Conservation (phyloP, 2,797 vertebrate species). For the Gila robusta region DNA sequence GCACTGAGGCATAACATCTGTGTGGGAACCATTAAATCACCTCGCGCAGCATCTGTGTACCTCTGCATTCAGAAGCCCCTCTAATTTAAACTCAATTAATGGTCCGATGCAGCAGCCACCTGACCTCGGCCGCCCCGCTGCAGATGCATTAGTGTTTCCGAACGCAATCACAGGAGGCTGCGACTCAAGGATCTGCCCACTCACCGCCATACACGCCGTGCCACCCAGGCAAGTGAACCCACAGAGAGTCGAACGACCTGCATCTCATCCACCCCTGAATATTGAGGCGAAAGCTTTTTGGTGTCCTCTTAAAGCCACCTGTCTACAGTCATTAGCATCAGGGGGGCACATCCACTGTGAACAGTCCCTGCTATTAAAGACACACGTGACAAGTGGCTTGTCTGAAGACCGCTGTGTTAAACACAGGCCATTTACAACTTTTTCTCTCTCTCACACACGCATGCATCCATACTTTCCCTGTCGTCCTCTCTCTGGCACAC, state of each 20-base stretch:
- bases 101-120: slow-evolving; percentile 31
- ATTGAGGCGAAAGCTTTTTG: slow-evolving; percentile 61
- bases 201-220: not conserved
- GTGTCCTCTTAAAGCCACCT: slow-evolving; percentile 67
- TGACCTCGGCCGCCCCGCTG: slow-evolving; percentile 15
- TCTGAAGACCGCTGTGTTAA: slow-evolving; percentile 41
- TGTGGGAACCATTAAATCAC: slow-evolving; percentile 47
- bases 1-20: slow-evolving; percentile 31
- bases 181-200: slow-evolving; percentile 27
- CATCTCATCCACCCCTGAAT: slow-evolving; percentile 55
- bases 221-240: slow-evolving; percentile 21
- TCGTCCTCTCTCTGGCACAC: not conserved
- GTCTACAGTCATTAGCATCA: slow-evolving; percentile 68
- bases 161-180: not conserved
- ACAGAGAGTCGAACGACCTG: not conserved
- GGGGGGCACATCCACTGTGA: slow-evolving; percentile 18
- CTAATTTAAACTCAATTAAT: slow-evolving; percentile 58
- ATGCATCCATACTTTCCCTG: not conserved
- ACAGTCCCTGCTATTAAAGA: slow-evolving; percentile 26
- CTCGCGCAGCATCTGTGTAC: slow-evolving; percentile 9
- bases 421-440: slow-evolving; percentile 53
- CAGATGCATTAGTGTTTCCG: slow-evolving; percentile 40
- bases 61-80: slow-evolving; percentile 29
- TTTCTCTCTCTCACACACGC: not conserved
- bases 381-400: slow-evolving; percentile 36